Base-by-base conservation (phyloP, 2,888 invertebrate genomes). In the Hylaea fasciaria region DNA sequence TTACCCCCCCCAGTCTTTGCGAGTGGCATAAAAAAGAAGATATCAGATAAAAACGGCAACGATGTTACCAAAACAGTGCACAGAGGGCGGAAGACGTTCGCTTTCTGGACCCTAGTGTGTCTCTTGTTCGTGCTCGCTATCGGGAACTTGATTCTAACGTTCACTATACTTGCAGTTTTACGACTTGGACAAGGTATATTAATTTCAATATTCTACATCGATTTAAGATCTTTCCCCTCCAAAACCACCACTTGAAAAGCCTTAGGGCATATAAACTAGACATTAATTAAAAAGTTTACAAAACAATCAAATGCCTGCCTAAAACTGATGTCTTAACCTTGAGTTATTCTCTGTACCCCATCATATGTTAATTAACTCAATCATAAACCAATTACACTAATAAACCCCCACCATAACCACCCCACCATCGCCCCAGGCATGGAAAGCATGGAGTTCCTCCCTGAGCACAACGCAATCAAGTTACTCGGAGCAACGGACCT, bases 401-500 rank as follows among this genome's bases (percentile, higher is more conserved):
- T 22, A 1, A 37, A n/a, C n/a, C 32, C 9, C 43, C 17, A 17
- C 22, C 22, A 5, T 44, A 12, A 39, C 14, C 16, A 39, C 14
- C 14, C 39, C 22, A 5, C 7, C 7, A 41, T 39, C 55, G 47
- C 8, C 49, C 2, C 72, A 93, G 97, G 97, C 8, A 95, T 97
- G 94, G 96, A 97, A 77, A 96, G 96, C 69, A 93, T 98, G 85
- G 97, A 98, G 84, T 93, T 97, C 47, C 94, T 97, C 0, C 89
- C 91, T 0, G 95, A 96, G 53, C 94, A 95, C 62, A 94, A 94
- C 63, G 93, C 96, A 0, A 91, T 97, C 0, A 97, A 97, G 80
- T 95, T 97, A 79, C 95, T 95, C 64, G 97, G 97, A 0, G 90
- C 94, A 44, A 94, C 96, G 0, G 96, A 97, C 78, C 88, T 97